Conservation (phyloP, 2,797 vertebrate species). For the Siniperca scherzeri region DNA sequence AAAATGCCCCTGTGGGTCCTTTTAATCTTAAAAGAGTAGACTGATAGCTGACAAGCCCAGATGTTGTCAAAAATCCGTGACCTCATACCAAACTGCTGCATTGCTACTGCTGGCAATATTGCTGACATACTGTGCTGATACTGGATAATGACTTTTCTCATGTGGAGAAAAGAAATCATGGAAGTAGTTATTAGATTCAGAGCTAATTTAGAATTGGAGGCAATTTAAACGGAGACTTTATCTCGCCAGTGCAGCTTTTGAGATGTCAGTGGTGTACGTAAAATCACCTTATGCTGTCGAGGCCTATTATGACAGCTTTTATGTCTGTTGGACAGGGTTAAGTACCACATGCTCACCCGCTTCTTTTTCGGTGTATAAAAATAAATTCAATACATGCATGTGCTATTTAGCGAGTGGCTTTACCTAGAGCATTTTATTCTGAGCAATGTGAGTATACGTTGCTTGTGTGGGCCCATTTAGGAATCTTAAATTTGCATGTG, state of each 20-base stretch:
- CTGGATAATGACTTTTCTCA: constrained; percentile 68
- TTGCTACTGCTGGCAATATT: constrained; percentile 35
- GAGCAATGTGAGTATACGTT: constrained; percentile 1
- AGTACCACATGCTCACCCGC: constrained; percentile 32
- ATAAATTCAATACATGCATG: constrained; percentile 1
- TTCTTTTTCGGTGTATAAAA: constrained; percentile 7
- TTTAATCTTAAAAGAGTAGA: constrained; percentile 51
- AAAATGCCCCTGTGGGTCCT: constrained; percentile 35
- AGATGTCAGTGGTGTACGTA: constrained; percentile 49
- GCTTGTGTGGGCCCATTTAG: no score
- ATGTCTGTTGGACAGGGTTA: constrained; percentile 45
- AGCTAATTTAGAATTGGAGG: constrained; percentile 68
- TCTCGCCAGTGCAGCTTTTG: constrained; percentile 58
- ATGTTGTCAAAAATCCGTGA: constrained; percentile 49
- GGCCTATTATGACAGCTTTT: constrained; percentile 36
- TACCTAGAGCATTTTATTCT: constrained; percentile 1
- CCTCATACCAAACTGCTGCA: constrained; percentile 49
- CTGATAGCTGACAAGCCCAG: constrained; percentile 58
- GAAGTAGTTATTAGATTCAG: constrained; percentile 66
- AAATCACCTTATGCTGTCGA: constrained; percentile 48
- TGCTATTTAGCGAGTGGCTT: neutral
- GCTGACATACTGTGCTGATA: constrained; percentile 66
- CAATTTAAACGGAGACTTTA: constrained; percentile 66
- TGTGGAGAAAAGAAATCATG: constrained; percentile 63
- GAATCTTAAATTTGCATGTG: neutral